Evolutionary conservation across 2,113 vertebrate genomes (phyloP).

Genomic region (Amphilophus citrinellus): DNA sequence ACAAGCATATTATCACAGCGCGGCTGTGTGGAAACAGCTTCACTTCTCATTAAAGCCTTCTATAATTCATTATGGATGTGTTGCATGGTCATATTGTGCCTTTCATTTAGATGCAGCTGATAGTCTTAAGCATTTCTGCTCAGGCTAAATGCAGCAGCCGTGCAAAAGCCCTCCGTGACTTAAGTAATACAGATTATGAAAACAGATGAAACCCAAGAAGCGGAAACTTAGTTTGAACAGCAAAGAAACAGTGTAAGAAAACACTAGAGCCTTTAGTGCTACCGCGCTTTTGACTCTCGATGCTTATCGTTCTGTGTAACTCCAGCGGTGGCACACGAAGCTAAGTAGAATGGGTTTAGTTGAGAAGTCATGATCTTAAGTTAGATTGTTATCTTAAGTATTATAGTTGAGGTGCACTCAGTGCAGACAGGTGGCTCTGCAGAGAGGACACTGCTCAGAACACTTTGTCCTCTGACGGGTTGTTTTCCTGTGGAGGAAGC

Average conservation of each 20-base stretch:
- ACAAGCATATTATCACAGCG: constrained; percentile 1
- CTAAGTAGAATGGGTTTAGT: constrained; percentile 6
- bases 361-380: constrained; percentile 16
- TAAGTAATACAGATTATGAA: constrained; percentile 65
- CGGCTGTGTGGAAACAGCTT: neutral
- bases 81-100: neutral
- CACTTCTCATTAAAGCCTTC: constrained; percentile 12
- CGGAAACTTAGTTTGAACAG: constrained; percentile 49
- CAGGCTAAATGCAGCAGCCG: neutral
- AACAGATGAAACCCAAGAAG: constrained; percentile 62
- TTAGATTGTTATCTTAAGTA: constrained; percentile 21
- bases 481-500: constrained; percentile 16
- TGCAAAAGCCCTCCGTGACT: constrained; percentile 31
- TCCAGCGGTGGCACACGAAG: neutral
- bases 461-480: constrained; percentile 41
- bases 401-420: neutral
- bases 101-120: constrained; percentile 40
- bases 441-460: constrained; percentile 20
- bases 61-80: constrained; percentile 9
- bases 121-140: constrained; percentile 7
- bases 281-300: constrained; percentile 25
- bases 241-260: constrained; percentile 44
- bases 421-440: constrained; percentile 30
- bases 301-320: constrained; percentile 33
- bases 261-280: constrained; percentile 37